A percentile compares a stretch with the other conserved stretches of the same genome.
Conservation (phyloP, 2,888 invertebrate species). For the Trissoscelio sp. region DNA sequence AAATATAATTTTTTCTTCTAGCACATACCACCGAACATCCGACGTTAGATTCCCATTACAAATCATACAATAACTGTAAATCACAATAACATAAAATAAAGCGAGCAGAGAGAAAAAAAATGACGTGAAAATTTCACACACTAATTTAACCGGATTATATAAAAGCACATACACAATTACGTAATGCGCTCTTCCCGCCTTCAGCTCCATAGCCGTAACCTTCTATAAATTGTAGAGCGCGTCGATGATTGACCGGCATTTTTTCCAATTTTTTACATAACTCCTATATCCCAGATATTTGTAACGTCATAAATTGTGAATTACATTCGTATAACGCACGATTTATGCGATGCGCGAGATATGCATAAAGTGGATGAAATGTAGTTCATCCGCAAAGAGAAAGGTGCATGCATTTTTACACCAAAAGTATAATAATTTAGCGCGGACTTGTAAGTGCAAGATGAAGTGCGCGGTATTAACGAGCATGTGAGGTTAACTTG, state of each 20-base stretch:
- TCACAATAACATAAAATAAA: slow-evolving; percentile 52
- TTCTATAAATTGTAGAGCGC: slow-evolving; percentile 41
- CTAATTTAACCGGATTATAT: slow-evolving; percentile 43
- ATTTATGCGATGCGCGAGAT: slow-evolving; percentile 59
- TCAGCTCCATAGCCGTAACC: slow-evolving; percentile 11
- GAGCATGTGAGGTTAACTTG: slow-evolving; percentile 57
- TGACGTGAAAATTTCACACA: slow-evolving; percentile 54
- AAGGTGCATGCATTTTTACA: slow-evolving; percentile 54
- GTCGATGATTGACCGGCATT: slow-evolving; percentile 43
- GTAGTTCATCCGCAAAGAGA: slow-evolving; percentile 62
- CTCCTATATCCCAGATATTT: slow-evolving; percentile 33
- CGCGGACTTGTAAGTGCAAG: slow-evolving; percentile 53
- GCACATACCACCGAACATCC: slow-evolving; percentile 6
- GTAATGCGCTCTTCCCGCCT: slow-evolving; percentile 22
- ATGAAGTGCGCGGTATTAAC: slow-evolving; percentile 53
- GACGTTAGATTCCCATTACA: slow-evolving; percentile 35
- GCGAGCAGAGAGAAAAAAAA: slow-evolving; percentile 21
- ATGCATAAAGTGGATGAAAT: slow-evolving; percentile 59
- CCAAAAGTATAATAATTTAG: slow-evolving; percentile 63
- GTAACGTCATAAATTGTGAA: slow-evolving; percentile 54
- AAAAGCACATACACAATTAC: slow-evolving; percentile 40
- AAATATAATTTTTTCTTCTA: neutral
- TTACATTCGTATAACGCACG: slow-evolving; percentile 53
- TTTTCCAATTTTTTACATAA: slow-evolving; percentile 45
- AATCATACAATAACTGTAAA: slow-evolving; percentile 53